Percentiles rank a stretch among this genome's conserved stretches.
phyloP scores from a whole-genome alignment of 1,140 invertebrate genomes.

The Camponotus floridanus region DNA sequence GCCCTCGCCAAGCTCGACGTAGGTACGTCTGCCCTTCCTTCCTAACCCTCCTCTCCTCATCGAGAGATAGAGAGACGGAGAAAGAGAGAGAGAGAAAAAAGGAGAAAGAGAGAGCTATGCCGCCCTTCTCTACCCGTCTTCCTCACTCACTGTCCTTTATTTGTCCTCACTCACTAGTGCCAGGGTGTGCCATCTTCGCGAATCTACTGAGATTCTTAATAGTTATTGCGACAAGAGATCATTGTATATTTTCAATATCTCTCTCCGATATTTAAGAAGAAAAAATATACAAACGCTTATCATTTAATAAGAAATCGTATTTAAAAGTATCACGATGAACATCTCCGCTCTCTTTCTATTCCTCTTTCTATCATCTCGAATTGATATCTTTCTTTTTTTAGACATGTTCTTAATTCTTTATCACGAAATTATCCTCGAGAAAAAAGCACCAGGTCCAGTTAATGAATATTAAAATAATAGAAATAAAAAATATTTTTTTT shows the following conservation, averaged over 20 bases:
- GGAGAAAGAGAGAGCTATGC: conserved; percentile 8
- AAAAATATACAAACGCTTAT: neutral
- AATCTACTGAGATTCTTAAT: conserved; percentile 55
- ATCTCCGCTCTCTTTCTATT: neutral
- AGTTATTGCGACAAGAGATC: conserved; percentile 39
- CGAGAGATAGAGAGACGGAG: neutral
- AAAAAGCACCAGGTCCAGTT: neutral
- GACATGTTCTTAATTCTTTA: neutral
- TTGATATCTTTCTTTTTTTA: neutral
- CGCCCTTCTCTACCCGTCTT: conserved; percentile 62
- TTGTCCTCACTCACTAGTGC: conserved; percentile 67
- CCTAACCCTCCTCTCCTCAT: conserved; percentile 61
- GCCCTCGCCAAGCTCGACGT: conserved; percentile 48
- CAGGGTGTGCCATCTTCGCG: conserved; percentile 66
- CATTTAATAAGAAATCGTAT: neutral
- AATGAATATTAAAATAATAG: conserved; percentile 12
- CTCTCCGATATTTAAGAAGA: neutral
- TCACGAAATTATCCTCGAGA: neutral
- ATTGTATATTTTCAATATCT: neutral
- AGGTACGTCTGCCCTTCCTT: conserved; percentile 58
- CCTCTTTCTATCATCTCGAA: neutral
- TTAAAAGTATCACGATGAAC: neutral
- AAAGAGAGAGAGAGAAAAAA: neutral
- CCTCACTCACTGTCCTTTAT: conserved; percentile 66
- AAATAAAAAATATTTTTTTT: conserved; percentile 13